Conservation (phyloP, 2,113 vertebrate genomes). For the Micronycteris hirsuta region DNA sequence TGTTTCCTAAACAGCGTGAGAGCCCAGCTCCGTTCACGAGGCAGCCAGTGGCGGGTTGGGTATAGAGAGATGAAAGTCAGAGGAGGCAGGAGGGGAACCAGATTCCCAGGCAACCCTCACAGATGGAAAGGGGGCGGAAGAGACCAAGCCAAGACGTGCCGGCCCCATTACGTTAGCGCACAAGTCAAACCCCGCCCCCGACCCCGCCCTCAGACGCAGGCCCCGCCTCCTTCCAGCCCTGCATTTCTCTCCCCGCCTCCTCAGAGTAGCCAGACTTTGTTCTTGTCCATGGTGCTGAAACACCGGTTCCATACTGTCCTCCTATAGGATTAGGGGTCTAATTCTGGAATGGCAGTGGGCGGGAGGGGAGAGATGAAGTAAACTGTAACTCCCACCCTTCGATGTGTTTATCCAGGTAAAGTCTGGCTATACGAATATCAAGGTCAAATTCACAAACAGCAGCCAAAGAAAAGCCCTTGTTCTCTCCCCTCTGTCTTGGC, state of each 20-base stretch:
- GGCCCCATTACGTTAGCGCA: neutral
- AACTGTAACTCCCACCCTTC: too few species aligned
- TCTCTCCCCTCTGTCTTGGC: neutral
- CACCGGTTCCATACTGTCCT: neutral
- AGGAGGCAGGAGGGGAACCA: neutral
- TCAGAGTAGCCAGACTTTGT: neutral
- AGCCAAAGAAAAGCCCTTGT: neutral
- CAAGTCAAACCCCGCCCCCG: neutral
- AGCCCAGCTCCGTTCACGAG: neutral
- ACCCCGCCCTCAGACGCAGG: accelerated
- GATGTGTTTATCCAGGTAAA: neutral
- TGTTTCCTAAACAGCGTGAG: neutral
- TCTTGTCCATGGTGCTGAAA: constrained; percentile 58
- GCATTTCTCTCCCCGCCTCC: neutral
- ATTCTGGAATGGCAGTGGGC: neutral
- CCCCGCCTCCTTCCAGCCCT: too few species aligned
- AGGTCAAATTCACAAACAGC: neutral
- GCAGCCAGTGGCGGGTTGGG: neutral
- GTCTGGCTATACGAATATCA: neutral
- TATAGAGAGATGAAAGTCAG: neutral
- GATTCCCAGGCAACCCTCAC: neutral
- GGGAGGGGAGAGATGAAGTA: neutral
- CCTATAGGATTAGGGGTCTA: neutral
- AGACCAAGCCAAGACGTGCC: neutral
- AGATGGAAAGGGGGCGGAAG: neutral